Base-by-base conservation (phyloP, 2,888 invertebrate species). In the Aproaerema taeniolella region DNA sequence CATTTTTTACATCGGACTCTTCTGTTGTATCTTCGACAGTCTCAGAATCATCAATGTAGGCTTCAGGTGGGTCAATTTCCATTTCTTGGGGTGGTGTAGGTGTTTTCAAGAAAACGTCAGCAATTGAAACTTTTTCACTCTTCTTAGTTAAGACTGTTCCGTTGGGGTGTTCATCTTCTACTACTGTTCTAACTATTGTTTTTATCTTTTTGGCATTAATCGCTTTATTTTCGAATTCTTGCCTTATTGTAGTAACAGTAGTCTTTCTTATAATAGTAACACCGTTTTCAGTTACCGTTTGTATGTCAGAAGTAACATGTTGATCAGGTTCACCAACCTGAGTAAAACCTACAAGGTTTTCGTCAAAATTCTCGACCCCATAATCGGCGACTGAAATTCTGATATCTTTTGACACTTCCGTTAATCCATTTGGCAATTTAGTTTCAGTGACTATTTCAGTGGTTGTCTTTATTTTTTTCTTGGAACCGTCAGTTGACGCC, bases 101-200 rank as follows among this genome's bases (percentile, higher is more conserved):
- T 1, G 57, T 55, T 43, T 67, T 67, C 12, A 67, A 45, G n/a
- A 64, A 58, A 33, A 75, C 56, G 45, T 87, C 85, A 36, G 73
- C 67, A 28, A 86, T 69, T 6, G 81, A 80, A 16, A 79, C 65
- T 48, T 82, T 87, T 61, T 82, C 81, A 51, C 71, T 82, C 39
- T 70, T 81, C 45, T 80, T 81, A 0, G 74, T 78, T 31, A 77
- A 57, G 1, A 82, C 58, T n/a, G 79, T 72, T 2, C 83, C 81
- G 58, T 86, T 78, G 3, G 81, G 81, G 46, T 72, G 55, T 61
- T 79, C 74, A 50, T 87, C 82, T 66, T 81, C 81, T 39, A 62
- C 65, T 1, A 69, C 43, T 11, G 73, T 76, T 47, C 58, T 71
- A 4, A 76, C 58, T 2, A 59, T 64, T 4, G 78, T 82, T 58